Percentiles rank a stretch among this genome's conserved stretches.
Evolutionary conservation across 2,113 vertebrate species (phyloP).

Genomic region (Neotragus moschatus): DNA sequence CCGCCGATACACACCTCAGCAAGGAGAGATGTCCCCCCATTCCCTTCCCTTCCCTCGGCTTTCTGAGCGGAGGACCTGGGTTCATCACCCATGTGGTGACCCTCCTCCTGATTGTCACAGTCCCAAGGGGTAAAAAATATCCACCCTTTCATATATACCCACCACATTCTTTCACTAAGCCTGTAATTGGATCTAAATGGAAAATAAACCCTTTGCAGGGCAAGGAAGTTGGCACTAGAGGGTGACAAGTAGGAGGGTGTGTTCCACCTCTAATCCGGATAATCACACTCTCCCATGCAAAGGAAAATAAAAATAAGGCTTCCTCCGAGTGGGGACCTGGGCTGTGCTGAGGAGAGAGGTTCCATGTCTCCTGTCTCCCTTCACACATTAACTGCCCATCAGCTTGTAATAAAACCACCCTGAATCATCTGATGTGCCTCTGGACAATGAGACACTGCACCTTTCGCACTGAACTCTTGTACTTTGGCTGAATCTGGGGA

Average conservation of each 20-base stretch:
- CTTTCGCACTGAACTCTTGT: background rate
- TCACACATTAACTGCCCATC: background rate
- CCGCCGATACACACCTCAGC: background rate
- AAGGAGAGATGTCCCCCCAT: too few relatives aligned
- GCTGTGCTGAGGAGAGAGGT: background rate
- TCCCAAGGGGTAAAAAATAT: conserved; percentile 27
- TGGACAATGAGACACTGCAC: background rate
- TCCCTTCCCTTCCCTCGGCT: background rate
- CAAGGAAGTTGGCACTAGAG: conserved; percentile 45
- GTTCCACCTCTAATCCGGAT: conserved; percentile 48
- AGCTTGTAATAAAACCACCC: background rate
- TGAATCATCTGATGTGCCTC: background rate
- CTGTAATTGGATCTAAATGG: conserved; percentile 61
- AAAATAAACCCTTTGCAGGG: conserved; percentile 40
- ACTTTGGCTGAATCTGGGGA: background rate
- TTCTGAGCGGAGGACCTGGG: background rate
- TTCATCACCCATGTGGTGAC: background rate
- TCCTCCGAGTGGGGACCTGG: background rate
- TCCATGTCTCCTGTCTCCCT: background rate
- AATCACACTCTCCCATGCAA: background rate
- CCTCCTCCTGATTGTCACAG: background rate
- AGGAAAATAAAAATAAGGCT: conserved; percentile 35
- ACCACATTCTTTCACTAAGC: conserved; percentile 59
- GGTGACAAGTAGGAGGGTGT: conserved; percentile 24
- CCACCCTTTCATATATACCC: conserved; percentile 47